A percentile compares a stretch with the other conserved stretches of the same genome.
Conservation (phyloP, 2,888 invertebrate species). For the Cantharis rufa region DNA sequence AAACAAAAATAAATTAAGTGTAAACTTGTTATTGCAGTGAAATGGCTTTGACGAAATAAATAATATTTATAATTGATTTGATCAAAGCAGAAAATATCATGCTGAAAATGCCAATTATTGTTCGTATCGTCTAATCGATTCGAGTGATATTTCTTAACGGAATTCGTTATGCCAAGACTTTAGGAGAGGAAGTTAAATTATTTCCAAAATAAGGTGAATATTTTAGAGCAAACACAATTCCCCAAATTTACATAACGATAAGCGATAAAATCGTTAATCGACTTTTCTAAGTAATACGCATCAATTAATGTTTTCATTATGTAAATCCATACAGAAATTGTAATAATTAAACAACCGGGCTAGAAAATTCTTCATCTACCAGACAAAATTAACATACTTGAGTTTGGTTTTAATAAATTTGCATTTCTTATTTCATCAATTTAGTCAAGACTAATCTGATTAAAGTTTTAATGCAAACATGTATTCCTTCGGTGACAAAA, state of each 20-base stretch:
- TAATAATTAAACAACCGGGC: constrained; percentile 8
- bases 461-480: background rate
- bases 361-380: background rate
- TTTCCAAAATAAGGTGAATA: background rate
- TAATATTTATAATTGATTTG: background rate
- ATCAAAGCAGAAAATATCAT: background rate
- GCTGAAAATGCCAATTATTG: background rate
- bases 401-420: background rate
- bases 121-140: background rate
- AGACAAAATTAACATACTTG: background rate
- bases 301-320: background rate
- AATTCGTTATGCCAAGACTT: background rate
- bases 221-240: background rate
- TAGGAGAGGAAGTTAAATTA: background rate
- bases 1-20: background rate
- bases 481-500: background rate
- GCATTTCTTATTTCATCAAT: background rate
- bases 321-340: constrained; percentile 4
- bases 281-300: constrained; percentile 5
- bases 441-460: background rate
- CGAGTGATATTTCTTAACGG: background rate
- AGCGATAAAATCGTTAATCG: constrained; percentile 7
- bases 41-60: background rate
- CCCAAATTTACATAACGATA: background rate
- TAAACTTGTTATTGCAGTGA: background rate